phyloP scores from a whole-genome alignment of 30 jellyfish, hydroid and myxozoan species.

The Chironex yamaguchii region DNA sequence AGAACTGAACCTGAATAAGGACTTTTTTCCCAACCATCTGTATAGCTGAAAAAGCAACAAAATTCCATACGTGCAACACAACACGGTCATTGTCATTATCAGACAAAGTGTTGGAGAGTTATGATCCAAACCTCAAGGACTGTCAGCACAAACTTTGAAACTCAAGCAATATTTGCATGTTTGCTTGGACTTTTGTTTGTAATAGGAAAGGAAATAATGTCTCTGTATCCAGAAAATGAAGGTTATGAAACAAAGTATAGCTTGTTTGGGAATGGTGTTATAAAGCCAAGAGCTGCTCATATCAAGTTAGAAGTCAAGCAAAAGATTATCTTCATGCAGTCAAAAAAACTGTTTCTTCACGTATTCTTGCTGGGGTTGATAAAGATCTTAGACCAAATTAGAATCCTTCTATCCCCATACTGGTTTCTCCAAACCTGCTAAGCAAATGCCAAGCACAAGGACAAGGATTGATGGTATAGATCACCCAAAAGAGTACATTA shows the following conservation, averaged over 20 bases:
- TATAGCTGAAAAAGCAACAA: not conserved
- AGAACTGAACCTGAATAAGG: not conserved
- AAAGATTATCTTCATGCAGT: not conserved
- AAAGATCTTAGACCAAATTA: conserved; percentile 3
- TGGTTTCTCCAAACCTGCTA: no score
- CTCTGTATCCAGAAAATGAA: not conserved
- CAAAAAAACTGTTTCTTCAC: conserved; percentile 6
- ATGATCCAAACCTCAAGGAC: not conserved
- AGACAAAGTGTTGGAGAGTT: not conserved
- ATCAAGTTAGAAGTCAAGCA: not conserved
- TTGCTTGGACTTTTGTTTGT: conserved; percentile 4
- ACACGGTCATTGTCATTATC: not conserved
- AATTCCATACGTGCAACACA: not conserved
- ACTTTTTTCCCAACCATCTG: conserved; percentile 13
- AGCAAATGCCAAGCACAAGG: not conserved
- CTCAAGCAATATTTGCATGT: not conserved
- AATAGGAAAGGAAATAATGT: not conserved
- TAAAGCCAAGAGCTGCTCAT: conserved; percentile 4
- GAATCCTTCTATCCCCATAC: no score
- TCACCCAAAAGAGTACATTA: no score
- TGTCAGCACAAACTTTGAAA: not conserved
- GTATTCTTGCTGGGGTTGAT: conserved; percentile 1
- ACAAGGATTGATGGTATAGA: no score
- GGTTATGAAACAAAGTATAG: conserved; percentile 8
- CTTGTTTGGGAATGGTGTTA: not conserved